Conservation (phyloP, 2,113 vertebrate species). For the Brachyhypopomus gauderio region DNA sequence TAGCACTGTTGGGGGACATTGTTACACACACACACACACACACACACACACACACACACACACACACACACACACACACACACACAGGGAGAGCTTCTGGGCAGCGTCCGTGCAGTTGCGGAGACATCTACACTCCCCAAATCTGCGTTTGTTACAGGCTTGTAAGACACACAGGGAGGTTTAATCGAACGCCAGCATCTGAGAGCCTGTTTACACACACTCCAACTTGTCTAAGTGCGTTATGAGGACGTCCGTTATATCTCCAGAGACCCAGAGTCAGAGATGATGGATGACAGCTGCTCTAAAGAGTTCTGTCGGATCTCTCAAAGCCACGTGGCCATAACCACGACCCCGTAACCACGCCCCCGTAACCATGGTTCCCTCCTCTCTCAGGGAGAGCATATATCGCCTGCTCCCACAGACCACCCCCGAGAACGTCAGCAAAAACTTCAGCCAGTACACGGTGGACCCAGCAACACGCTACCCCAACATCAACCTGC, state of each 20-base stretch:
- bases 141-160: too few relatives aligned
- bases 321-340: too few relatives aligned
- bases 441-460: constrained; percentile 96
- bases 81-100: too few relatives aligned
- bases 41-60: too few relatives aligned
- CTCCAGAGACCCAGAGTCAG: constrained; percentile 55
- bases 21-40: too few relatives aligned
- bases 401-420: constrained; percentile 95
- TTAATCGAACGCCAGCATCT: too few relatives aligned
- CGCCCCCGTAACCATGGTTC: background rate
- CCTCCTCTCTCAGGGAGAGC: constrained; percentile 81
- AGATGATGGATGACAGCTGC: constrained; percentile 50
- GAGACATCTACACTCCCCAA: too few relatives aligned
- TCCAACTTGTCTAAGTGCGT: constrained; percentile 55
- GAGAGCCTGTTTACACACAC: too few relatives aligned
- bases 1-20: too few relatives aligned
- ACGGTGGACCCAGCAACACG: constrained; percentile 93
- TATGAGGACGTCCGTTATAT: constrained; percentile 56
- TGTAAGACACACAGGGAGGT: background rate
- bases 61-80: too few relatives aligned
- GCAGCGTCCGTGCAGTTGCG: too few relatives aligned
- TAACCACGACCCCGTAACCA: too few relatives aligned
- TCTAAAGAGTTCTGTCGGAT: background rate
- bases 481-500: constrained; percentile 93
- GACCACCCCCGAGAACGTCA: constrained; percentile 97